Evolutionary conservation across 2,797 vertebrate genomes (phyloP), one percentile per base, ranked within the genome.

Genomic region (Oryzias sinensis): DNA sequence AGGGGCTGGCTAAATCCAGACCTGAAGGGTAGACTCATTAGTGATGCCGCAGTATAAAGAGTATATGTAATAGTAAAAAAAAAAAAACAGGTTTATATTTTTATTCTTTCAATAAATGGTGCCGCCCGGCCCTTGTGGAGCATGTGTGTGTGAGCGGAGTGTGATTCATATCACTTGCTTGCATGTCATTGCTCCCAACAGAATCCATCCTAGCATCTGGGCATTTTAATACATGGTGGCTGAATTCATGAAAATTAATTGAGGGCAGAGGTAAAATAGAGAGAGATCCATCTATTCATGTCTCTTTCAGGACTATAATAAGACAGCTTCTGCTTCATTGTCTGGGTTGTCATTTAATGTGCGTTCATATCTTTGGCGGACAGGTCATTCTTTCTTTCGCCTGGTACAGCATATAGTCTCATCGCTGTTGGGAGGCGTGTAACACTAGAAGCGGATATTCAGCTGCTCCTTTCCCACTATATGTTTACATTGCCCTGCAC

Each of bases 161-260:
- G 54, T 80, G 88, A 89, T 88, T 88, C 81, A 87, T 89, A 88
- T 90, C 83, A 88, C 84, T 90, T 87, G 85, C 85, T 81, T 74
- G 79, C 78, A 78, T 85, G 87, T 76, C 85, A 87, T 76, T 79
- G 79, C 82, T 87, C 87, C 85, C 85, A 87, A 88, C 85, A 81
- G 87, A 88, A 88, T 90, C 77, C 70, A 83, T 90, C 87, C 88
- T 65, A 87, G 78, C 88, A 90, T 87, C 87, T 90, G 88, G 88
- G 79, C 82, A 59, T 74, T 84, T 86, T 77, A 84, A 88, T 83
- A 79, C 79, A 80, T 57, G 80, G 82, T 72, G 75, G 81, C 72
- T 82, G 79, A 58, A 84, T 83, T 85, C 74, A 80, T 81, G 68
- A 27, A 75, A 87, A 87, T 86, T 87, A 87, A 89, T 87, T 79